Evolutionary conservation across 2,797 vertebrate genomes (phyloP).

Genomic region (Passerculus sandwichensis): DNA sequence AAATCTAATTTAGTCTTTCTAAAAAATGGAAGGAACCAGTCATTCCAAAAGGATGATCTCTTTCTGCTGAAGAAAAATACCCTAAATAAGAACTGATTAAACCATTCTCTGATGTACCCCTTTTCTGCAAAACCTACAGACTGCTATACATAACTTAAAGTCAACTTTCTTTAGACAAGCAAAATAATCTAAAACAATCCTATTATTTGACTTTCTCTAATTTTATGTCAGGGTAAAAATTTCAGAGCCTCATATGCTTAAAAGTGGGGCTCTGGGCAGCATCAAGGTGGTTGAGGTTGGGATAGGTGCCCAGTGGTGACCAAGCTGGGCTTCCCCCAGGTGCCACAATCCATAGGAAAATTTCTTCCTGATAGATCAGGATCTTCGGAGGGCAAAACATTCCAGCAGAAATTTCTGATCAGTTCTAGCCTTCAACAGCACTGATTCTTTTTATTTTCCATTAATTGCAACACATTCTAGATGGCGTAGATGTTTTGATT

Average conservation of each 20-base stretch:
- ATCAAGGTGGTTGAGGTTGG: too few species aligned
- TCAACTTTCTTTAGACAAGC: background rate
- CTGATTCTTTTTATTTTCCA: background rate
- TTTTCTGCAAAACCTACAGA: background rate
- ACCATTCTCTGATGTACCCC: background rate
- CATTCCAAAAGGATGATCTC: background rate
- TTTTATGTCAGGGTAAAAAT: background rate
- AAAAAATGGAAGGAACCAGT: background rate
- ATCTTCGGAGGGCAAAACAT: background rate
- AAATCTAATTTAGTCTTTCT: background rate
- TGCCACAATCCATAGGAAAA: background rate
- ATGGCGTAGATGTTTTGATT: background rate
- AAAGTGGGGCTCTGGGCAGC: background rate
- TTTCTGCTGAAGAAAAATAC: background rate
- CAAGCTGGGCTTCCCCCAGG: background rate
- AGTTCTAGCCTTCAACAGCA: background rate
- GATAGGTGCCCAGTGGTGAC: background rate
- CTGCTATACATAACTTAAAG: background rate
- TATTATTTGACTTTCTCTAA: background rate
- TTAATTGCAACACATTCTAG: background rate
- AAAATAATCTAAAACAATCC: background rate
- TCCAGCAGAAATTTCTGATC: background rate
- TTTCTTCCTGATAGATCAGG: background rate
- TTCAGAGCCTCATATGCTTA: accelerated
- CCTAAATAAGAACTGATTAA: background rate